These are phyloP conservation scores for Theristicus caerulescens DNA, from an alignment of 2,113 vertebrate genomes.

Conservation along the genomic window DNA sequence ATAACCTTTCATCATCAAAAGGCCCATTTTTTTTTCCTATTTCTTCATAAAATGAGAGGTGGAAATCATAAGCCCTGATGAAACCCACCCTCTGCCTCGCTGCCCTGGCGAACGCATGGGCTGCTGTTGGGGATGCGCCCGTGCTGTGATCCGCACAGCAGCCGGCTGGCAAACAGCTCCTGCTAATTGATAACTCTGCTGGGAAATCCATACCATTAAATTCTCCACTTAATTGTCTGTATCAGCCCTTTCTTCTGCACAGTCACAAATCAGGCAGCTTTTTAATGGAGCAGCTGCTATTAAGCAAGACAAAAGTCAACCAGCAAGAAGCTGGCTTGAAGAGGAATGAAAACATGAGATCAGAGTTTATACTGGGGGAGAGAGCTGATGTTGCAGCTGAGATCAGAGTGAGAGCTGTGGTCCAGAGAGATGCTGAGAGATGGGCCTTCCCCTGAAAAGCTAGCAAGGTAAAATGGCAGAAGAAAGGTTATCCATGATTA, in stretches of 20 bases:
- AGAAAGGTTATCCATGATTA: not conserved
- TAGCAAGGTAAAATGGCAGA: not conserved
- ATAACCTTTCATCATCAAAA: not conserved
- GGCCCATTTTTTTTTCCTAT: not conserved
- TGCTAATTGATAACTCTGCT: not conserved
- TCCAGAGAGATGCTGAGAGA: not conserved
- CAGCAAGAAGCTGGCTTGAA: not conserved
- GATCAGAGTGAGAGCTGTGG: not conserved
- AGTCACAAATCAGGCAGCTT: not conserved
- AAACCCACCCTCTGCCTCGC: not conserved
- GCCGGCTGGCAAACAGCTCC: not conserved
- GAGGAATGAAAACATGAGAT: not conserved
- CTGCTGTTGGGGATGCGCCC: rapidly evolving
- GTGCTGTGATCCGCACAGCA: rapidly evolving
- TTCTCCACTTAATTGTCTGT: not conserved
- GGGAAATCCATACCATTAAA: constrained; percentile 28
- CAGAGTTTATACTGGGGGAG: rapidly evolving
- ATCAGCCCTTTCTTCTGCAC: not conserved
- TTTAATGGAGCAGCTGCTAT: not conserved
- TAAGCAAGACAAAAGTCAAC: not conserved
- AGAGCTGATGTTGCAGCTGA: not conserved
- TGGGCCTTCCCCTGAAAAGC: not conserved
- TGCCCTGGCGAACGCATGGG: rapidly evolving
- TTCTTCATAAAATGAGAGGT: not conserved
- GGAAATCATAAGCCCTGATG: not conserved